Evolutionary conservation across 2,888 invertebrate species (phyloP), one percentile per base, ranked within the genome.

Genomic region (Melolontha melolontha): DNA sequence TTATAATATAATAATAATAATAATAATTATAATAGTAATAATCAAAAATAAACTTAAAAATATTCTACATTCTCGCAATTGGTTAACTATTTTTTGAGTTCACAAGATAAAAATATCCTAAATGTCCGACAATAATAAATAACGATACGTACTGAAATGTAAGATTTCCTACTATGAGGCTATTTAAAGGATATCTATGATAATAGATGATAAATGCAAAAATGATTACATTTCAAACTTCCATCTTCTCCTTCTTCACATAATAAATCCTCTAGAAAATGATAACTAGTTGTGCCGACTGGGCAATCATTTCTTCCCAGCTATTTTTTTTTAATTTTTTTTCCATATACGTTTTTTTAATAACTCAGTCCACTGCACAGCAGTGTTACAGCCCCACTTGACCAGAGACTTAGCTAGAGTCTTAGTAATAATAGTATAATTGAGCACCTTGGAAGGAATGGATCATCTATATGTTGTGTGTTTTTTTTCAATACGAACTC

Each of bases 361-460:
- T 72, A 75, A 72, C 74, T 79, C 79, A 79, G 79, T 79, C 76
- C 77, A 75, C 78, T 75, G 75, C 76, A 71, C 72, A 70, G 77
- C 77, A 79, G 77, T 74, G 75, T 75, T 74, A 76, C 75, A 75
- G 75, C 73, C 76, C 42, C 73, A 74, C 70, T 65, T 74, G 74
- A 76, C 74, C 74, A 74, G 72, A 73, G 69, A 73, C 73, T 72
- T 72, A 71, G 70, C 71, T 73, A 71, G 72, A 68, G 62, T 65
- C 54, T 67, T 67, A 67, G 54, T 69, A 69, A 50, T 55, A 69
- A 67, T 69, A 69, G 66, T 71, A 75, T 83, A 83, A 84, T 88
- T 88, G 88, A 89, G 88, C 89, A 88, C 88, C 87, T 86, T 88
- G 88, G 88, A 88, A 89, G 88, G 88, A 89, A 88, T 89, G 82